These are phyloP conservation scores for Neomorphus geoffroyi DNA, from an alignment of 2,797 vertebrate genomes.

Conservation along the genomic window DNA sequence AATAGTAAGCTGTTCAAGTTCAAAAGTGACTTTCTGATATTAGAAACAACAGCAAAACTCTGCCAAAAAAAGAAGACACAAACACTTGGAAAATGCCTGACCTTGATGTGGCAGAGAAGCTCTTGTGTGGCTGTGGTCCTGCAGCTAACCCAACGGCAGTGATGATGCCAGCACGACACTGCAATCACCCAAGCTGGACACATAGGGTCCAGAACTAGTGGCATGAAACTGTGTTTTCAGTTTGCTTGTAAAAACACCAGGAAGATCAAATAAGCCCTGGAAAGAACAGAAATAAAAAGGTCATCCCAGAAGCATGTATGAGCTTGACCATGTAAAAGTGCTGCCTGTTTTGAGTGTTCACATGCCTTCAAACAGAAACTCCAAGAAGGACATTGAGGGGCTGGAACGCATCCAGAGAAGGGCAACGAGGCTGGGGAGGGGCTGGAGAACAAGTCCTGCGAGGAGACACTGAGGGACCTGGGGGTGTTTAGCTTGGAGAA, in stretches of 20 bases:
- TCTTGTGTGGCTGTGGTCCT: not conserved
- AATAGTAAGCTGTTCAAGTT: not conserved
- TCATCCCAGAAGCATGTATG: not conserved
- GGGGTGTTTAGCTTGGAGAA: no score
- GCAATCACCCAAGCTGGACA: not conserved
- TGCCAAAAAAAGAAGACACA: not conserved
- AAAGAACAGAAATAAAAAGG: not conserved
- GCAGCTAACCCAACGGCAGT: not conserved
- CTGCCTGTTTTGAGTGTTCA: not conserved
- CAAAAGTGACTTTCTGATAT: not conserved
- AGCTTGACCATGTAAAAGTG: not conserved
- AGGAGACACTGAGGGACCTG: no score
- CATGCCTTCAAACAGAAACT: not conserved
- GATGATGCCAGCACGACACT: not conserved
- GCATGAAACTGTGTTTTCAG: not conserved
- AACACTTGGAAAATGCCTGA: not conserved
- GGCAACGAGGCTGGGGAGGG: no score
- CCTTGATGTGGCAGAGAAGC: not conserved
- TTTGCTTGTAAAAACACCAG: not conserved
- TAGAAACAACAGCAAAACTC: not conserved
- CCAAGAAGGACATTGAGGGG: no score
- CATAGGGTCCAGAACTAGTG: not conserved
- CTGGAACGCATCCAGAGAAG: no score
- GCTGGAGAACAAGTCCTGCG: no score
- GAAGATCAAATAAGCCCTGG: not conserved